These are phyloP conservation scores for Pollenia griseotomentosa DNA, from an alignment of 2,888 invertebrate species.

Conservation along the genomic window DNA sequence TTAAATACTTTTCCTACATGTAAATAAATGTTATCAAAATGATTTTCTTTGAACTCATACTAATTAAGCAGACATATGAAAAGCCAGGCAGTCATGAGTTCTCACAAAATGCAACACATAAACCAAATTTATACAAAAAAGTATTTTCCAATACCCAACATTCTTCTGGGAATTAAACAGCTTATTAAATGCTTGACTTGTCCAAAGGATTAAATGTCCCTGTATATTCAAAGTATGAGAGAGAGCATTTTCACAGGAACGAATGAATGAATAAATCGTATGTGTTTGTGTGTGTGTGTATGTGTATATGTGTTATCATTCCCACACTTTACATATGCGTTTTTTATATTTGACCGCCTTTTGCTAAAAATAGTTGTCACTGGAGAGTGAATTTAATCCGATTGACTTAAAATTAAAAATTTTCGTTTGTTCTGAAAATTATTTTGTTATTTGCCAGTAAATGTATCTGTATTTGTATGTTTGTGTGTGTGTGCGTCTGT, in stretches of 20 bases:
- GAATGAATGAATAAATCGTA: conserved; percentile 1
- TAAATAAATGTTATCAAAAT: conserved; percentile 3
- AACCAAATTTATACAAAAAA: background rate
- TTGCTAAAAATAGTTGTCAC: conserved; percentile 20
- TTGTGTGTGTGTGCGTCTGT: background rate
- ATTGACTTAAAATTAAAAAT: conserved; percentile 52
- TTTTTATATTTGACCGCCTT: conserved; percentile 23
- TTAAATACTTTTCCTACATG: conserved; percentile 18
- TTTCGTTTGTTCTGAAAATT: conserved; percentile 14
- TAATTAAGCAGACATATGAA: conserved; percentile 23
- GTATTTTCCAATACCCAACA: conserved; percentile 9
- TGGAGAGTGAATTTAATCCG: conserved; percentile 70
- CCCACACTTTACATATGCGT: background rate
- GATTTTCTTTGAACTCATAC: conserved; percentile 41
- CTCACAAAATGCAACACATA: conserved; percentile 9
- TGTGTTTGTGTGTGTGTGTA: background rate
- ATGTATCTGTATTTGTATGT: background rate
- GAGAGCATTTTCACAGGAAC: background rate
- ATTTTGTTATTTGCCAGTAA: conserved; percentile 23
- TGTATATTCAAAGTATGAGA: background rate
- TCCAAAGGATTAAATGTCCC: conserved; percentile 63
- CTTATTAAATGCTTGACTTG: conserved; percentile 78
- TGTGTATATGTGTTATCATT: background rate
- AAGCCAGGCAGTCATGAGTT: background rate
- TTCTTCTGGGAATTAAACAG: conserved; percentile 80